phyloP scores from a whole-genome alignment of 2,888 invertebrate genomes.

The Dasysyrphus tricinctus region DNA sequence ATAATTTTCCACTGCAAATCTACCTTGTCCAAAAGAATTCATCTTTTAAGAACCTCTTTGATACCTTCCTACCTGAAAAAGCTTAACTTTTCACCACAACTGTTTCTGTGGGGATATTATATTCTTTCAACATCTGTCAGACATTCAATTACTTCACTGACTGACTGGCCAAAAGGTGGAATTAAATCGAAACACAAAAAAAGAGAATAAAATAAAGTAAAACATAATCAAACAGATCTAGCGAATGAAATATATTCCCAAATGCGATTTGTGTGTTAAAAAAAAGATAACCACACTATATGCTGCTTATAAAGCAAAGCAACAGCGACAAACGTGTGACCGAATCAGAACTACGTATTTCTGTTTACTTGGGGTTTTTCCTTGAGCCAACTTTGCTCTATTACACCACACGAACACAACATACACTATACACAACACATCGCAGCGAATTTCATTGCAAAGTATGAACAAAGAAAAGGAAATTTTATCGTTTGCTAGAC shows the following conservation, averaged over 20 bases:
- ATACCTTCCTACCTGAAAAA: neutral
- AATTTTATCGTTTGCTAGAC: constrained; percentile 69
- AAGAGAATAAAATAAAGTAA: neutral
- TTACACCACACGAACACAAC: constrained; percentile 29
- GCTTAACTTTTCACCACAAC: constrained; percentile 51
- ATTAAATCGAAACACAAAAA: constrained; percentile 7
- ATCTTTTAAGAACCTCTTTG: neutral
- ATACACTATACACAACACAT: constrained; percentile 14
- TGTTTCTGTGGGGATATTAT: constrained; percentile 27
- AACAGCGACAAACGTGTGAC: constrained; percentile 46
- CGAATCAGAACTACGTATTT: constrained; percentile 54
- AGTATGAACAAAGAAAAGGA: constrained; percentile 72
- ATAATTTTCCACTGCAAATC: constrained; percentile 7
- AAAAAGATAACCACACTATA: constrained; percentile 35
- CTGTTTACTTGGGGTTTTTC: constrained; percentile 73
- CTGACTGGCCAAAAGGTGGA: constrained; percentile 30
- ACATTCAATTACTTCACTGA: constrained; percentile 32
- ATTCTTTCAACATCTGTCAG: constrained; percentile 53
- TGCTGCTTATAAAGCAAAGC: constrained; percentile 21
- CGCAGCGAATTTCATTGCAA: constrained; percentile 65
- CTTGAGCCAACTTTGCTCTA: constrained; percentile 50
- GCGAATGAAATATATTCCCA: constrained; percentile 48
- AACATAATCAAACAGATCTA: constrained; percentile 62
- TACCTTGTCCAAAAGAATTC: neutral
- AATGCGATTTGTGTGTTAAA: constrained; percentile 21